Conservation (phyloP, 1,140 invertebrate genomes). For the Trinorchestia longiramus region DNA sequence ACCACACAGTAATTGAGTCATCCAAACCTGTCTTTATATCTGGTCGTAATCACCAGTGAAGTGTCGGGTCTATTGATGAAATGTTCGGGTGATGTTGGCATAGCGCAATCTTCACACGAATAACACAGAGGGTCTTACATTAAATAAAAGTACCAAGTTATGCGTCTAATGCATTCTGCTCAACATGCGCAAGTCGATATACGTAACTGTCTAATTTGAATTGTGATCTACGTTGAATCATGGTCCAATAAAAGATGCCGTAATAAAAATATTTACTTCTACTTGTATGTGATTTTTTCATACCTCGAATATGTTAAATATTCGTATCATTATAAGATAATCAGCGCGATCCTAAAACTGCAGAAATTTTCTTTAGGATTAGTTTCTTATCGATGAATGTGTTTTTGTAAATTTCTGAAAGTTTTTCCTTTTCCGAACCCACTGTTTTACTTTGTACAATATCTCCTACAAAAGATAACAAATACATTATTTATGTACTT, state of each 20-base stretch:
- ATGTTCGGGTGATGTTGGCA: neutral
- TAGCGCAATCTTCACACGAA: neutral
- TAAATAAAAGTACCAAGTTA: neutral
- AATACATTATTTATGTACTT: neutral
- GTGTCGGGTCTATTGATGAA: constrained; percentile 34
- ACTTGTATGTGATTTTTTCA: too few relatives aligned
- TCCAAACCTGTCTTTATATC: constrained; percentile 23
- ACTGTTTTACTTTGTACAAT: neutral
- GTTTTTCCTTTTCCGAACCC: neutral
- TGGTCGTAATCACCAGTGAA: constrained; percentile 4
- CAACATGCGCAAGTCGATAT: neutral
- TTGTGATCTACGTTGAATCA: too few relatives aligned
- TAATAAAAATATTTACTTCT: too few relatives aligned
- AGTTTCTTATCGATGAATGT: neutral
- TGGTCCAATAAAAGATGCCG: too few relatives aligned
- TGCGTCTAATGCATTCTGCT: neutral
- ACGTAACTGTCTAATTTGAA: too few relatives aligned
- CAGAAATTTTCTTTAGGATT: neutral
- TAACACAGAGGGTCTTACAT: neutral
- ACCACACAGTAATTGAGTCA: constrained; percentile 44
- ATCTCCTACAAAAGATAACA: neutral
- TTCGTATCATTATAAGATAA: too few relatives aligned
- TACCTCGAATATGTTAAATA: too few relatives aligned
- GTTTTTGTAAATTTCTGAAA: neutral
- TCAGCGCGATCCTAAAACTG: too few relatives aligned